These are phyloP conservation scores for Clanis bilineata DNA, from an alignment of 2,888 invertebrate genomes.

Conservation along the genomic window DNA sequence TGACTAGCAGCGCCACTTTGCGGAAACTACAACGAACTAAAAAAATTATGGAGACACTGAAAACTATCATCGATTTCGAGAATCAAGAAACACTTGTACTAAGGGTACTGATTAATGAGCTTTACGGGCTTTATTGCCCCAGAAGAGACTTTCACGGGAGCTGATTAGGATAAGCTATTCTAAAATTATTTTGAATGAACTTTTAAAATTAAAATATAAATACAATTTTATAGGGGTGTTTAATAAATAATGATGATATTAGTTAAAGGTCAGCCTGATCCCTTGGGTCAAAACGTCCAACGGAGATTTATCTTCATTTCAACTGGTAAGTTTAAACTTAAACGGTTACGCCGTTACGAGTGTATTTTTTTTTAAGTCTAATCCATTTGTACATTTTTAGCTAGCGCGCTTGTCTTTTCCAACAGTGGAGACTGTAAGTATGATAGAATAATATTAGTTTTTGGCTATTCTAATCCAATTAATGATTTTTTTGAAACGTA, in stretches of 20 bases:
- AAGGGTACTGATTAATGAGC: no score
- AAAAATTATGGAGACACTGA: no score
- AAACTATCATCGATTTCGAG: no score
- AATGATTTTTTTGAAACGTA: neutral
- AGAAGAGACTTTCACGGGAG: no score
- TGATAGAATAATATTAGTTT: neutral
- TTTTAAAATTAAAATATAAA: no score
- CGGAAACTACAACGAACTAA: no score
- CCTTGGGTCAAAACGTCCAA: neutral
- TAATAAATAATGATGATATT: neutral
- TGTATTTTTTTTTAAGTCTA: conserved; percentile 29
- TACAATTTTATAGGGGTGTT: no score
- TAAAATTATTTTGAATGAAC: neutral
- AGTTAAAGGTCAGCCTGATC: neutral
- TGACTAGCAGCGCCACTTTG: no score
- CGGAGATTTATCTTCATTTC: conserved; percentile 16
- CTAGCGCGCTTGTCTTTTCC: conserved; percentile 68
- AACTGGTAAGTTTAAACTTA: conserved; percentile 9
- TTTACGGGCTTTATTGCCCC: no score
- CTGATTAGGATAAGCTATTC: no score
- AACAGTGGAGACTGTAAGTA: conserved; percentile 64
- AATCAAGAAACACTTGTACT: no score
- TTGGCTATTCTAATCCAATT: neutral
- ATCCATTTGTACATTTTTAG: conserved; percentile 31
- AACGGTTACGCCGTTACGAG: neutral